Evolutionary conservation across 2,113 vertebrate genomes (phyloP).

Genomic region (Pyxicephalus adspersus): DNA sequence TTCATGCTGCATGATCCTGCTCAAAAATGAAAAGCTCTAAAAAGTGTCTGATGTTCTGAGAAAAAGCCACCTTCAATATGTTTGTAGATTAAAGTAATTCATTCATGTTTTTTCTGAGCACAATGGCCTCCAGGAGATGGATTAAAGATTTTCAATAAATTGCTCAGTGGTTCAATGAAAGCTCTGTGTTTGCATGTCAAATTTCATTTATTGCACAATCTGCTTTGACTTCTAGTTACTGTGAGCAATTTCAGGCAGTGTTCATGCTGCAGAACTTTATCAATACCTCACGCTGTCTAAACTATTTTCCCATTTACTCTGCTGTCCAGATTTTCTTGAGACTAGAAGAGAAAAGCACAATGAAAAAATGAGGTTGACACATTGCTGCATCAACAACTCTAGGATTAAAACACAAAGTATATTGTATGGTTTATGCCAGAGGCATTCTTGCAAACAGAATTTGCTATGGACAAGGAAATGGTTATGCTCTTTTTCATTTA

Average conservation of each 20-base stretch:
- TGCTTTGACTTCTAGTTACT: conserved; percentile 48
- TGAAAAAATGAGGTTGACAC: conserved; percentile 8
- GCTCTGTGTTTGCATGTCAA: conserved; percentile 49
- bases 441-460: too few species aligned
- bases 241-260: conserved; percentile 47
- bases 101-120: conserved; percentile 34
- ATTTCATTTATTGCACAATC: conserved; percentile 56
- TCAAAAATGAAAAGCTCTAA: background rate
- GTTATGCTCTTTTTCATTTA: too few species aligned
- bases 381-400: conserved; percentile 22
- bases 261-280: conserved; percentile 49
- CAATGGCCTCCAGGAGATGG: conserved; percentile 34
- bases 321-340: conserved; percentile 29
- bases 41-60: conserved; percentile 4
- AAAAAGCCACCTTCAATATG: conserved; percentile 20
- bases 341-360: conserved; percentile 8
- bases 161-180: conserved; percentile 53
- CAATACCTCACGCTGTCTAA: conserved; percentile 41
- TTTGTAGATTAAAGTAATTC: conserved; percentile 51
- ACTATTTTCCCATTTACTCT: conserved; percentile 37
- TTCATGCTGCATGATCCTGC: background rate
- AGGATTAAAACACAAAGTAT: background rate
- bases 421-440: background rate
- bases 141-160: conserved; percentile 56
- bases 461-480: too few species aligned